Evolutionary conservation across 1,140 invertebrate species (phyloP).

Genomic region (Diabrotica undecimpunctata): DNA sequence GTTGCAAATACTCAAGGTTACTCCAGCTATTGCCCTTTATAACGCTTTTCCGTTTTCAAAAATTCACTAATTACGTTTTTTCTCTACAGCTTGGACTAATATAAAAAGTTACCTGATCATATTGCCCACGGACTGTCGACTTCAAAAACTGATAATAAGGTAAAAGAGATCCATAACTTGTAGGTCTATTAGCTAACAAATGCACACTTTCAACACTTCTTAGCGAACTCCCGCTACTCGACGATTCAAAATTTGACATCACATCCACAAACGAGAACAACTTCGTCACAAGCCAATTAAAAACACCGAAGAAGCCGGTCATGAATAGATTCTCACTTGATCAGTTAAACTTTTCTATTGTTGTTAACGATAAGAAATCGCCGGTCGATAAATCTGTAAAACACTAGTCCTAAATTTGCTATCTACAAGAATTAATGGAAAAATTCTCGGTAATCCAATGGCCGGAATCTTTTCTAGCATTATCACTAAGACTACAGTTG

Average conservation of each 20-base stretch:
- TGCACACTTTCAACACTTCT: constrained; percentile 33
- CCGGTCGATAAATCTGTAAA: neutral
- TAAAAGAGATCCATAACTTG: constrained; percentile 43
- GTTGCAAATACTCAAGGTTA: too few species aligned
- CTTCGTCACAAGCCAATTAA: neutral
- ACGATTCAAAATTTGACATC: constrained; percentile 13
- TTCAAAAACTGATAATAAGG: constrained; percentile 44
- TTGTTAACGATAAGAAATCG: neutral
- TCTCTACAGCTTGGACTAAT: too few species aligned
- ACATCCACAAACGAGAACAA: constrained; percentile 2
- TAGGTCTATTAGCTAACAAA: constrained; percentile 34
- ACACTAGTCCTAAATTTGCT: neutral
- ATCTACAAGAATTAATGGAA: neutral
- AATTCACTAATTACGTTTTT: too few species aligned
- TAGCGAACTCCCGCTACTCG: constrained; percentile 11
- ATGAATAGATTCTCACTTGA: neutral
- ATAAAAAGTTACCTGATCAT: constrained; percentile 5
- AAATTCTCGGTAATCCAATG: neutral
- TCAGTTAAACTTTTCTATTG: neutral
- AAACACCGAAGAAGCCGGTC: neutral
- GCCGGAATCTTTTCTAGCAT: neutral
- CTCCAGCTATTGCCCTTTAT: too few species aligned
- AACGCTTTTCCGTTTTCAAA: too few species aligned
- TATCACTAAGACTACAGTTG: neutral
- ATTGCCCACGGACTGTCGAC: constrained; percentile 12